Conservation (phyloP, 2,113 vertebrate species). For the Tupaia tana region DNA sequence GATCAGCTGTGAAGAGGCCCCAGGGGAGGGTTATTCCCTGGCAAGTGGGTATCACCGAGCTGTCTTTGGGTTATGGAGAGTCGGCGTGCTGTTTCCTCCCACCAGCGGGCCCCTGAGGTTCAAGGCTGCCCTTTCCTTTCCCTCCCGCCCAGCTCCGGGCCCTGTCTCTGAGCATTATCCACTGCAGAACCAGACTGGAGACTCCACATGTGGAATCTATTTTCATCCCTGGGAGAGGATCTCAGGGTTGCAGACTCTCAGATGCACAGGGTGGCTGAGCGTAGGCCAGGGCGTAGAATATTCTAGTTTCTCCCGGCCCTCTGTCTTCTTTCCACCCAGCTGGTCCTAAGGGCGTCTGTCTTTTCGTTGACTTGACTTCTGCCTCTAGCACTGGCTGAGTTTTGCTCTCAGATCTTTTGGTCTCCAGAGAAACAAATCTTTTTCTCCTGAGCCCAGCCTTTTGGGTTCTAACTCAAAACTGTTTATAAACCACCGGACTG, state of each 20-base stretch:
- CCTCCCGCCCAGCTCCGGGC: neutral
- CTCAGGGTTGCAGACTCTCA: neutral
- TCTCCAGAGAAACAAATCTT: neutral
- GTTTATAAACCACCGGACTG: neutral
- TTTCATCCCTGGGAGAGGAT: slow-evolving; percentile 32
- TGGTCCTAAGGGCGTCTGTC: neutral
- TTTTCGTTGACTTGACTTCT: neutral
- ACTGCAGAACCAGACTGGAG: slow-evolving; percentile 36
- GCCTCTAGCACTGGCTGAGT: neutral
- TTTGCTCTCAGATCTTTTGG: neutral
- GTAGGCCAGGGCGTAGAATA: neutral
- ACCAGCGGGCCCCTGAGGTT: neutral
- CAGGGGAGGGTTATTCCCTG: neutral
- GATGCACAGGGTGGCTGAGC: neutral
- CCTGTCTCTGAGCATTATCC: neutral
- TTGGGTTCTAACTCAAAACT: neutral
- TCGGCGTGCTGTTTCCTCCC: neutral
- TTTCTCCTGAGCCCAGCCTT: neutral
- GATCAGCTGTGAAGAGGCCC: neutral
- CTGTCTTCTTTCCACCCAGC: neutral
- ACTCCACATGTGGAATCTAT: neutral
- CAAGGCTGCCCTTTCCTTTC: neutral
- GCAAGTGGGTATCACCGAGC: neutral
- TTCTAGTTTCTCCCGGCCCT: neutral
- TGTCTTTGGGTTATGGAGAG: neutral